Evolutionary conservation across 1,140 invertebrate species (phyloP).

Genomic region (Proales similis): DNA sequence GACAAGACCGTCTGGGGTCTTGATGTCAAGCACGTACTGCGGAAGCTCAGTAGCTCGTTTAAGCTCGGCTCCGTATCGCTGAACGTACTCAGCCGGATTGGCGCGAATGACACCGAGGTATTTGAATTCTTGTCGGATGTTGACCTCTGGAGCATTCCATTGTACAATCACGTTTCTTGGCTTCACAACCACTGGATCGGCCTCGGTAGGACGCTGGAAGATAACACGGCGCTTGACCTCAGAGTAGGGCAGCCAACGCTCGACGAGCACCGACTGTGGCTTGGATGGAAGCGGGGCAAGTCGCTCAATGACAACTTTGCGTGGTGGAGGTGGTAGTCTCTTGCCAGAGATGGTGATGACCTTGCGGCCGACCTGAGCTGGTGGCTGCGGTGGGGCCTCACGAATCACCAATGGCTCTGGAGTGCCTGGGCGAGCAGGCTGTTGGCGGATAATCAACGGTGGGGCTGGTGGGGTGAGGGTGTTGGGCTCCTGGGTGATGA

Average conservation of each 20-base stretch:
- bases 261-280: slow-evolving; percentile 35
- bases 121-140: slow-evolving; percentile 28
- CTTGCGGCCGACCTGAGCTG: slow-evolving; percentile 15
- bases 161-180: slow-evolving; percentile 34
- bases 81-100: slow-evolving; percentile 32
- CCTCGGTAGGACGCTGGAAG: slow-evolving; percentile 2
- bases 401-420: slow-evolving; percentile 29
- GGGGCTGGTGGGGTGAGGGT: slow-evolving; percentile 26
- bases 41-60: background rate
- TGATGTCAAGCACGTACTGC: slow-evolving; percentile 15
- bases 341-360: slow-evolving; percentile 27
- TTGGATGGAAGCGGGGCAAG: slow-evolving; percentile 36
- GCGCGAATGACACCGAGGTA: slow-evolving; percentile 34
- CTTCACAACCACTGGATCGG: slow-evolving; percentile 16
- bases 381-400: slow-evolving; percentile 21
- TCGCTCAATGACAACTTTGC: slow-evolving; percentile 34
- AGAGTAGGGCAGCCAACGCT: slow-evolving; percentile 37
- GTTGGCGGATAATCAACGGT: slow-evolving; percentile 36
- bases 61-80: slow-evolving; percentile 7
- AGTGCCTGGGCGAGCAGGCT: slow-evolving; percentile 19
- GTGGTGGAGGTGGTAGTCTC: slow-evolving; percentile 29
- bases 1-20: slow-evolving; percentile 5
- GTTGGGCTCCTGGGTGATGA: slow-evolving; percentile 4
- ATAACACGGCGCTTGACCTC: slow-evolving; percentile 24
- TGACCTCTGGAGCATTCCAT: slow-evolving; percentile 21